Evolutionary conservation across 2,113 vertebrate genomes (phyloP).

Genomic region (Lycaon pictus): DNA sequence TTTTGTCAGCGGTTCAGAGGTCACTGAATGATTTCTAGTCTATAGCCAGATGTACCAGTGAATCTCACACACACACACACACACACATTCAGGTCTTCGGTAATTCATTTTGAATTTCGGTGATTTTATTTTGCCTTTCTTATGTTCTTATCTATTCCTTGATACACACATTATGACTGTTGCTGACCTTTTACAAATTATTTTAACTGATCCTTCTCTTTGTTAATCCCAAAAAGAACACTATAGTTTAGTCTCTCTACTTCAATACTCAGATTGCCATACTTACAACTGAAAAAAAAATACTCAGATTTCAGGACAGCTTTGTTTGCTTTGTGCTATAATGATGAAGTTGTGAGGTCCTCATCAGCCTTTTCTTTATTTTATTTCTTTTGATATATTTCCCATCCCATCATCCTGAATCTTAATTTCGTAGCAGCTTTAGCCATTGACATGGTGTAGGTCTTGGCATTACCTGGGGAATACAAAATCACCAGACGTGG

Average conservation of each 20-base stretch:
- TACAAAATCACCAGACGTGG: not conserved
- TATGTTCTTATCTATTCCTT: not conserved
- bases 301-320: not conserved
- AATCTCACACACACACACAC: not conserved
- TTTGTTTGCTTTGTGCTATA: conserved; percentile 20
- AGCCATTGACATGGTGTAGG: not conserved
- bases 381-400: conserved; percentile 51
- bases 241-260: not conserved
- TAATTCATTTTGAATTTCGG: conserved; percentile 3
- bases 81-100: not conserved
- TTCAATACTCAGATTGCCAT: not conserved
- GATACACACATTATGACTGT: not conserved
- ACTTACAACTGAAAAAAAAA: not conserved
- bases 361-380: conserved; percentile 1
- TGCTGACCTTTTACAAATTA: not conserved
- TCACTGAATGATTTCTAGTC: not conserved
- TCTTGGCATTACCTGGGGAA: not conserved
- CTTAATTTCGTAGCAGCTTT: conserved; percentile 34
- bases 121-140: not conserved
- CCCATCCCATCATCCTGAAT: not conserved
- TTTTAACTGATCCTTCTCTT: not conserved
- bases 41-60: not conserved
- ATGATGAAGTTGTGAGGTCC: not conserved
- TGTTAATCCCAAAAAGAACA: not conserved
- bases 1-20: conserved; percentile 39